phyloP scores from a whole-genome alignment of 2,113 vertebrate genomes.

The Proteles cristata region DNA sequence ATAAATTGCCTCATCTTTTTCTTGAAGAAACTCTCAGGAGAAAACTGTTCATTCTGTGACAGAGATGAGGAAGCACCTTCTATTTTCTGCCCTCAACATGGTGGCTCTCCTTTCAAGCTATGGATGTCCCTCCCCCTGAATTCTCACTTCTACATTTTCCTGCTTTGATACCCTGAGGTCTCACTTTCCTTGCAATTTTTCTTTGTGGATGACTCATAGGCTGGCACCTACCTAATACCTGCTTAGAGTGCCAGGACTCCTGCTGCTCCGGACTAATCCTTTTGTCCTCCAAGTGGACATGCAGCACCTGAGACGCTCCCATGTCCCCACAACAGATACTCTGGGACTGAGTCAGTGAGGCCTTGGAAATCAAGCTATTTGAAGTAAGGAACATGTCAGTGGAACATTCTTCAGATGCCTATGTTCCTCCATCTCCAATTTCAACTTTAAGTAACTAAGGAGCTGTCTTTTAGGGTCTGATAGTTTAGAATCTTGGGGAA shows the following conservation, averaged over 20 bases:
- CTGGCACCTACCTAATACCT: not conserved
- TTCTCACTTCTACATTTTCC: not conserved
- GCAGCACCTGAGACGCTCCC: too few species aligned
- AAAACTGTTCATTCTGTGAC: not conserved
- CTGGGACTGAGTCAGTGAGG: not conserved
- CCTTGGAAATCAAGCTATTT: not conserved
- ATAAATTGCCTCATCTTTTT: constrained; percentile 33
- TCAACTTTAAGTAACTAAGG: not conserved
- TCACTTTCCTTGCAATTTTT: not conserved
- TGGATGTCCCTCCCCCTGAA: too few species aligned
- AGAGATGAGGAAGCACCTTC: not conserved
- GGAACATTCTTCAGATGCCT: not conserved
- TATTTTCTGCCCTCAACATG: not conserved
- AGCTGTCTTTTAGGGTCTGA: not conserved
- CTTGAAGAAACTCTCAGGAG: constrained; percentile 41
- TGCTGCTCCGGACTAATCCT: fast-evolving
- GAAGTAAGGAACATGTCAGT: not conserved
- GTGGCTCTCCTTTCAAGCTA: not conserved
- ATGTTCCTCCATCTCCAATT: not conserved
- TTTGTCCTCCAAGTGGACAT: not conserved
- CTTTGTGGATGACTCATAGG: not conserved
- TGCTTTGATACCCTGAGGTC: not conserved
- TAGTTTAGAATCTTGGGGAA: not conserved
- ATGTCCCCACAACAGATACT: not conserved
- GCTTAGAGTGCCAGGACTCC: not conserved